Conservation (phyloP, 2,797 vertebrate species). For the Octomys mimax region DNA sequence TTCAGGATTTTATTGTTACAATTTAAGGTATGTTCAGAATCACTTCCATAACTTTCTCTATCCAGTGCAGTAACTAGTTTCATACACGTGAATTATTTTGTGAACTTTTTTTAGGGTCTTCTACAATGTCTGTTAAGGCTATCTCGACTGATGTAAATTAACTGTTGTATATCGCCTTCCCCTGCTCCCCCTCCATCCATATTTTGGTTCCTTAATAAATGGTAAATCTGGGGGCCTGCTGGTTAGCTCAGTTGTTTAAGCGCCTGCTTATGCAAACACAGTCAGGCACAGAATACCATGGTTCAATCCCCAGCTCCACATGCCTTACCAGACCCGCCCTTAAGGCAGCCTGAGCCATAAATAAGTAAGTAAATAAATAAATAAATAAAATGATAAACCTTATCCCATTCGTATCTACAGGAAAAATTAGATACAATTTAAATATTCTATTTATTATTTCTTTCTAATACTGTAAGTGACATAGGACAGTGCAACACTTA, state of each 20-base stretch:
- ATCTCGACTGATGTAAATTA: background rate
- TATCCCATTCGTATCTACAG: background rate
- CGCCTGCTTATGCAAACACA: too few relatives aligned
- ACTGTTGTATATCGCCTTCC: background rate
- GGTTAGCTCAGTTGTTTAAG: too few relatives aligned
- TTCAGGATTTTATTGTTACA: conserved; percentile 15
- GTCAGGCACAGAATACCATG: too few relatives aligned
- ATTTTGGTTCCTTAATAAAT: background rate
- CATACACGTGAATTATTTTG: background rate
- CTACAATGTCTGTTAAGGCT: background rate
- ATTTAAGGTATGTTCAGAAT: conserved; percentile 2
- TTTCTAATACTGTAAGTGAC: background rate
- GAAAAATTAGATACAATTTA: conserved; percentile 25
- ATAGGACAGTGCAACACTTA: background rate
- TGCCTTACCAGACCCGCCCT: too few relatives aligned
- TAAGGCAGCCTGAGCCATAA: too few relatives aligned
- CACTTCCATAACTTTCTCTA: background rate
- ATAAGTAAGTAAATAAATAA: too few relatives aligned
- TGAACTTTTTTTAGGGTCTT: background rate
- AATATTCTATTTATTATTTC: conserved; percentile 20
- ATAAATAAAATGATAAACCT: background rate
- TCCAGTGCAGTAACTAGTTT: background rate
- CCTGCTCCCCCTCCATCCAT: background rate
- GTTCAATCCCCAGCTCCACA: too few relatives aligned
- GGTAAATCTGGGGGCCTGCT: background rate